Evolutionary conservation across 1,140 invertebrate genomes (phyloP), one percentile per base, ranked within the genome.

Genomic region (Copidosoma floridanum): DNA sequence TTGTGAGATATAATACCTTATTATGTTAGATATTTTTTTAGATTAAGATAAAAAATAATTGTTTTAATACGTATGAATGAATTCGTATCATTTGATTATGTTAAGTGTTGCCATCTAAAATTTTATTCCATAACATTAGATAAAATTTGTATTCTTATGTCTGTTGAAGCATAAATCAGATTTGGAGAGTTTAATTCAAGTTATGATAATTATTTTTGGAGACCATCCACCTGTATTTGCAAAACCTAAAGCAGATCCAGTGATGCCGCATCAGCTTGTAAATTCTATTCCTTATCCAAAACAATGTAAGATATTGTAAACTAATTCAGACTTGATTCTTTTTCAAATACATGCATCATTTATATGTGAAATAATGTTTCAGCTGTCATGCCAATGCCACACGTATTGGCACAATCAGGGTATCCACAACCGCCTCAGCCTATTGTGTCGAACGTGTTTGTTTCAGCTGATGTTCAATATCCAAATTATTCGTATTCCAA

Each of bases 181-280:
- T 78, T 79, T 98, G 63, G 73, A 91, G 6, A 88, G 88, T 26
- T 81, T 98, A 10, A 92, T 98, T 69, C 90, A 95, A 82, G 86
- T 96, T 32, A 92, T 99, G 89, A 90, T 92, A 55, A 84, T 90
- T 48, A 91, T 91, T 23, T 99, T 99, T 84, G 92, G 95, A 32
- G 95, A 99, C 60, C 84, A 91, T 65, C 96, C 96, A 52, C 97
- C 97, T 26, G 95, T 99, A 1, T 99, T 91, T 82, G 82, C 90
- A 1, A 89, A 87, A 72, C 80, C 85, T 27, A 84, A 85, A 71
- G 77, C 81, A 58, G 78, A 80, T 47, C 65, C 69, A 68, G n/a
- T 50, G 0, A n/a, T 60, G 4, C 18, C 50, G 14, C 50, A 53
- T 47, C 57, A 65, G 48, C 63, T 72, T 63, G 71, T 71, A 53